Evolutionary conservation across 2,888 invertebrate genomes (phyloP).

Genomic region (Octodonta nipae): DNA sequence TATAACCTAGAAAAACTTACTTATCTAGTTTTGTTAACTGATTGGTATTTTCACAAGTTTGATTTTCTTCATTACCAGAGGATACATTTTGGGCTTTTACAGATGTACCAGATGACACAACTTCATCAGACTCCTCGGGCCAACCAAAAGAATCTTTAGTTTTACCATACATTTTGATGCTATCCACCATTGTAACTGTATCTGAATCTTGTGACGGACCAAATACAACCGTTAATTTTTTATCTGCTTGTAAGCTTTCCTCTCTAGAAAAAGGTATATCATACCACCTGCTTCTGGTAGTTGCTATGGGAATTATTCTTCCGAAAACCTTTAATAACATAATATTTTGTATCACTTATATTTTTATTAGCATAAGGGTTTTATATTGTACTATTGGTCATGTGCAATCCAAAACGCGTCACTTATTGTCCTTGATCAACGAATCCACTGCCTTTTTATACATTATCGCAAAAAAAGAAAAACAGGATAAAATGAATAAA

Average conservation of each 20-base stretch:
- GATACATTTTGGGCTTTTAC: slow-evolving; percentile 15
- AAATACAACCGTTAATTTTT: slow-evolving; percentile 71
- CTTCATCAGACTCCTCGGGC: slow-evolving; percentile 89
- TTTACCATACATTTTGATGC: slow-evolving; percentile 81
- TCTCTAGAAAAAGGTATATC: slow-evolving; percentile 89
- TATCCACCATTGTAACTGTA: slow-evolving; percentile 84
- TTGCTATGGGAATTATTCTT: slow-evolving; percentile 22
- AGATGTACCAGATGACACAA: slow-evolving; percentile 19
- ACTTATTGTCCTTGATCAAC: too few relatives aligned
- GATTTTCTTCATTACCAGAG: slow-evolving; percentile 31
- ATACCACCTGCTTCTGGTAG: slow-evolving; percentile 75
- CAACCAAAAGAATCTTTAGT: slow-evolving; percentile 91
- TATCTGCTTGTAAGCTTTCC: slow-evolving; percentile 84
- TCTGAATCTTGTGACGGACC: slow-evolving; percentile 77
- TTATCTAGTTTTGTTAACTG: slow-evolving; percentile 48
- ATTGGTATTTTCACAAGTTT: slow-evolving; percentile 29
- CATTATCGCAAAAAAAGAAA: too few relatives aligned
- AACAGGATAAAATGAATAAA: too few relatives aligned
- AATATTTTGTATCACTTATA: too few relatives aligned
- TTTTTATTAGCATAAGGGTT: too few relatives aligned
- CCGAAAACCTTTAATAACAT: slow-evolving; percentile 21
- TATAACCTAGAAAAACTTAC: slow-evolving; percentile 21
- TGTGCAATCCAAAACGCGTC: too few relatives aligned
- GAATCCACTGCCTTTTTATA: too few relatives aligned
- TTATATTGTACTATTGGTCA: too few relatives aligned